Evolutionary conservation across 2,888 invertebrate genomes (phyloP).

Genomic region (Gnatocerus cornutus): DNA sequence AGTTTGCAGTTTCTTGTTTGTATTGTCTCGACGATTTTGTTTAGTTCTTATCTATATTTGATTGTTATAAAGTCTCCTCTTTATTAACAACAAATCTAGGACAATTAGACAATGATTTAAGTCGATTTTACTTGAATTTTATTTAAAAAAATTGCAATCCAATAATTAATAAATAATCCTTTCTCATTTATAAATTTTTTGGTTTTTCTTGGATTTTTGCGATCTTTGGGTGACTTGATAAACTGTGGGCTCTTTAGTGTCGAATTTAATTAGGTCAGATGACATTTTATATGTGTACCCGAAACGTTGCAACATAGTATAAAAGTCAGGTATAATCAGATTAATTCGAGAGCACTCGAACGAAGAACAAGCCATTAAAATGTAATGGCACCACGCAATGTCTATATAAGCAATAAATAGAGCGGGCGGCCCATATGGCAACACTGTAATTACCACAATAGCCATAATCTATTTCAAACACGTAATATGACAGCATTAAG

Average conservation of each 20-base stretch:
- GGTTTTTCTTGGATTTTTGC: no score
- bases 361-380: conserved; percentile 61
- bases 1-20: conserved; percentile 33
- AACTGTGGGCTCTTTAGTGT: not conserved
- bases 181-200: no score
- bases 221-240: no score
- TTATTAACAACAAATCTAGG: conserved; percentile 24
- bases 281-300: conserved; percentile 24
- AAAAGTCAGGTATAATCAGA: conserved; percentile 53
- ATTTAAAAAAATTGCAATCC: no score
- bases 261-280: conserved; percentile 28
- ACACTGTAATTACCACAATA: conserved; percentile 70
- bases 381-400: conserved; percentile 65
- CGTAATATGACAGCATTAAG: conserved; percentile 71
- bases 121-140: no score
- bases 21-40: conserved; percentile 13
- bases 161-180: no score
- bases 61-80: conserved; percentile 25
- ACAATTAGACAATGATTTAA: conserved; percentile 7
- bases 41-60: conserved; percentile 40
- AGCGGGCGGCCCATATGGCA: conserved; percentile 67
- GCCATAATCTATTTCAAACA: conserved; percentile 71
- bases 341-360: conserved; percentile 52
- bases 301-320: conserved; percentile 46
- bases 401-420: conserved; percentile 61